Conservation (phyloP, 2,888 invertebrate genomes). For the Margaritifera margaritifera region DNA sequence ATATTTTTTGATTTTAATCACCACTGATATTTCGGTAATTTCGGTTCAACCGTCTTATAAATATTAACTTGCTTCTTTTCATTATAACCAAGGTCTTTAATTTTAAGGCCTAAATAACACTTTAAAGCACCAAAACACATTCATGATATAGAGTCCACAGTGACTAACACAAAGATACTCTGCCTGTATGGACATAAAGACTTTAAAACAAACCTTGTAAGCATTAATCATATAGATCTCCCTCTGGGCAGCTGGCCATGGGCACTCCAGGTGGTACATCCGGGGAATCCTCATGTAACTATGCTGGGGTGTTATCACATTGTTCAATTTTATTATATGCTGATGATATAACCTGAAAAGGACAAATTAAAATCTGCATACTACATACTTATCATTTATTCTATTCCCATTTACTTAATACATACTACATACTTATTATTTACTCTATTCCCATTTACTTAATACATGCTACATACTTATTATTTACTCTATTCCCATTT, state of each 20-base stretch:
- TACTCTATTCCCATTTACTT: background rate
- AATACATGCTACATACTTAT: background rate
- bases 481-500: background rate
- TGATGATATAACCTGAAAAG: conserved; percentile 84
- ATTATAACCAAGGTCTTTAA: no score
- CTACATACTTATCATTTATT: background rate
- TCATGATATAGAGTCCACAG: no score
- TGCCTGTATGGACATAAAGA: no score
- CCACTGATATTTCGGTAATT: no score
- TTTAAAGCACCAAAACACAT: no score
- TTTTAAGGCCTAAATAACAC: no score
- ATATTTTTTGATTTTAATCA: no score
- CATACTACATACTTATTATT: background rate
- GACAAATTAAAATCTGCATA: conserved; percentile 1
- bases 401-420: no score
- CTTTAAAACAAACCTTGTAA: conserved; percentile 78
- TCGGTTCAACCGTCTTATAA: no score
- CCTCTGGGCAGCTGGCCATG: conserved; percentile 95
- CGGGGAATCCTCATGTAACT: conserved; percentile 87
- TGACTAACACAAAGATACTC: no score
- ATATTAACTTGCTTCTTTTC: no score
- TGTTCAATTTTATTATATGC: conserved; percentile 88
- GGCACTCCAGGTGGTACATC: conserved; percentile 90
- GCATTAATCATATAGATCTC: conserved; percentile 91
- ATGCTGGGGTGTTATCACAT: conserved; percentile 84